Base-by-base conservation (phyloP, 2,888 invertebrate species). In the Ophion costatus region DNA sequence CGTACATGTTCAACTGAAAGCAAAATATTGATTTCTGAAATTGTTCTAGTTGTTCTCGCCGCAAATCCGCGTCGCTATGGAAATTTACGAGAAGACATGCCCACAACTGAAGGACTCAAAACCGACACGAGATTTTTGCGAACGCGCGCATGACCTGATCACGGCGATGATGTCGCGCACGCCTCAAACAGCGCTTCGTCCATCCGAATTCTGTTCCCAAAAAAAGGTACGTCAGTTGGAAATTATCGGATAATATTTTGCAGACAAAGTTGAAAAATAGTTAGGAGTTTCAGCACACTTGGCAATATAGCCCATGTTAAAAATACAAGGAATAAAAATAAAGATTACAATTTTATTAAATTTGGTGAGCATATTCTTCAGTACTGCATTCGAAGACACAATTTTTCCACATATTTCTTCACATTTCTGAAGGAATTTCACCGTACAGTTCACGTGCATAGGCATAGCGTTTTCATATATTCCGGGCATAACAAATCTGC, bases 111-210 rank as follows among this genome's bases (percentile, higher is more conserved):
- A 1, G 9, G 80, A 80, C 56, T 59, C 63, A 10, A 20, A 42
- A 24, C 51, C 73, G 33, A 74, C 64, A 2, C 71, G 57, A 71
- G n/a, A 24, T 20, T 71, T 71, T 20, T 57, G 33, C 33, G 71
- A 57, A 59, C n/a, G 20, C 57, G 14, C 33, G n/a, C n/a, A 71
- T 20, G 57, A 71, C 5, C 20, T 71, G 17, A 71, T 71, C 10
- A 33, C 57, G 14, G 71, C 71, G 33, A 71, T 59, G 57, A 71
- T 71, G 70, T 71, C 70, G 56, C 57, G 57, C 57, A 71, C 71
- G 14, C 69, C 69, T 14, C 7, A 24, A 70, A 24, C 51, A 4
- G 69, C 69, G 7, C 17, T 70, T 1, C 69, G 69, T 24, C 14
- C 14, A 3, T 51, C 56, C 11, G 69, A 70, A 70, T 6, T 24